Conservation (phyloP, 1,140 invertebrate species). For the Drosophila punjabiensis region DNA sequence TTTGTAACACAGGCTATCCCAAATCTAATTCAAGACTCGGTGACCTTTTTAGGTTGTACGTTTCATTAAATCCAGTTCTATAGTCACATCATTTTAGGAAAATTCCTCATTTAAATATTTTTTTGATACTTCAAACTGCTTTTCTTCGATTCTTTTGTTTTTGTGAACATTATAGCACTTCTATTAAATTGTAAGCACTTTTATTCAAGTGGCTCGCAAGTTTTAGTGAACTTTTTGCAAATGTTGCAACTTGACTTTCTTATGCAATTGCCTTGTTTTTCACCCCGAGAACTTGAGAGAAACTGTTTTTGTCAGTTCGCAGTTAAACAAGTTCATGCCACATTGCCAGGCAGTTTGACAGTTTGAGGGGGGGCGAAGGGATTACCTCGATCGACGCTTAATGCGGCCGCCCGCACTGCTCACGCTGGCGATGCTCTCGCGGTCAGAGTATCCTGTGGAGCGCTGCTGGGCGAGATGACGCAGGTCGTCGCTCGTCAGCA, state of each 20-base stretch:
- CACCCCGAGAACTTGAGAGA: not conserved
- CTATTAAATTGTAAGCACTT: not conserved
- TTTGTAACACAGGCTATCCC: too few species aligned
- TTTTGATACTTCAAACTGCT: not conserved
- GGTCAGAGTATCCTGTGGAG: slow-evolving; percentile 60
- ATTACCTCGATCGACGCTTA: slow-evolving; percentile 68
- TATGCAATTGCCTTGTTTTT: slow-evolving; percentile 23
- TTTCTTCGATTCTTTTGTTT: not conserved
- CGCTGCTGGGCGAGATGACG: slow-evolving; percentile 56
- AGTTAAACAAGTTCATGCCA: not conserved
- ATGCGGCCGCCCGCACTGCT: slow-evolving; percentile 65
- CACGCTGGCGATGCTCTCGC: slow-evolving; percentile 71
- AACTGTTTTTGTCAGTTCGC: slow-evolving; percentile 24
- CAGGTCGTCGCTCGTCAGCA: slow-evolving; percentile 69
- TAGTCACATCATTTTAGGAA: not conserved
- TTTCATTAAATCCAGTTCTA: not conserved
- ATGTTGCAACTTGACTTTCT: slow-evolving; percentile 12
- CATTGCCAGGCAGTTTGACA: slow-evolving; percentile 8
- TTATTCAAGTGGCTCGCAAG: not conserved
- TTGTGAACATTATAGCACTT: not conserved
- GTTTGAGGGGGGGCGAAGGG: not conserved
- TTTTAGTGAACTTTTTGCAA: not conserved
- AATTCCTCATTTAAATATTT: not conserved
- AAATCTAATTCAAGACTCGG: too few species aligned
- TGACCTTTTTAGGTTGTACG: not conserved